Evolutionary conservation across 2,113 vertebrate species (phyloP).

Genomic region (Perca schrenkii): DNA sequence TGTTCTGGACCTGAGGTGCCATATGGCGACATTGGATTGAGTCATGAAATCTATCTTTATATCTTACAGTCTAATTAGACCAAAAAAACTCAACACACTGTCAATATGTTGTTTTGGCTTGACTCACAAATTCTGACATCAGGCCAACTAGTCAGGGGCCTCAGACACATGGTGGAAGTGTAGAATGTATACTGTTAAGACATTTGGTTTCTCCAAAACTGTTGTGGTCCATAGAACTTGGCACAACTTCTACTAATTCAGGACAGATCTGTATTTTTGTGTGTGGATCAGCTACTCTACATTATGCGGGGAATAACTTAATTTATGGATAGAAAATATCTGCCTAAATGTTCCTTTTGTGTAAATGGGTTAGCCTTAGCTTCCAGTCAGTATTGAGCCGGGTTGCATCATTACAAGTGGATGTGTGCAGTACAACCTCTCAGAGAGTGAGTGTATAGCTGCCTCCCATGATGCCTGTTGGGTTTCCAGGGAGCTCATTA

Average conservation of each 20-base stretch:
- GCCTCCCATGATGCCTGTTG: constrained; percentile 57
- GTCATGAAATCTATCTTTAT: background rate
- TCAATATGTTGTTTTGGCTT: constrained; percentile 55
- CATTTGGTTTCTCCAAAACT: constrained; percentile 55
- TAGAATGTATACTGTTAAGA: constrained; percentile 59
- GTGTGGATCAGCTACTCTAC: constrained; percentile 9
- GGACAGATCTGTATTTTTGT: background rate
- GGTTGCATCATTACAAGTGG: constrained; percentile 68
- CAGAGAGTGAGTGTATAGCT: background rate
- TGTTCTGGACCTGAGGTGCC: constrained; percentile 95
- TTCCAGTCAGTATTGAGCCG: constrained; percentile 31
- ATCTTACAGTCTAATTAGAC: background rate
- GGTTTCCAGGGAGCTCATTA: constrained; percentile 82
- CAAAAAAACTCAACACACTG: constrained; percentile 44
- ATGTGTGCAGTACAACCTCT: constrained; percentile 20
- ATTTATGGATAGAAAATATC: background rate
- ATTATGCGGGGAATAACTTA: background rate
- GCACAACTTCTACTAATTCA: constrained; percentile 17
- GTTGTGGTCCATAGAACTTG: constrained; percentile 24
- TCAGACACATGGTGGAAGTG: constrained; percentile 58
- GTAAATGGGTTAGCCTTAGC: background rate
- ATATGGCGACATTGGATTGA: background rate
- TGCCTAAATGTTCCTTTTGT: constrained; percentile 12
- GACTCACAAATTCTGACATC: constrained; percentile 60
- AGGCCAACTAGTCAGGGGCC: constrained; percentile 61